Conservation (phyloP, 2,113 vertebrate genomes). For the Sander lucioperca region DNA sequence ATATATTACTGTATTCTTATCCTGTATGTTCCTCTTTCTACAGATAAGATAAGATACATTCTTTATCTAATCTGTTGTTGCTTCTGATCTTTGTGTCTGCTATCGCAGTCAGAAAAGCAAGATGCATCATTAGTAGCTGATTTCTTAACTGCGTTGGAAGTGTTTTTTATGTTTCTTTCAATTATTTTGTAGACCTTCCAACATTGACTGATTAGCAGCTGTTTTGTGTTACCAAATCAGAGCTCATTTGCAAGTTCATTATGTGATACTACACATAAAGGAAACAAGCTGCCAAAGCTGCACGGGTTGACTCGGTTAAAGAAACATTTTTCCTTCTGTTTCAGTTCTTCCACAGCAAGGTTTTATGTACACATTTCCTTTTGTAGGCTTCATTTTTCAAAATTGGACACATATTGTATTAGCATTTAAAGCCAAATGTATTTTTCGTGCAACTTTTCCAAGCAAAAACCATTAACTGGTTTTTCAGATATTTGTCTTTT, state of each 20-base stretch:
- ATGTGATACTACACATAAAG: conserved; percentile 52
- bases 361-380: neutral
- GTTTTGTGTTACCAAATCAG: conserved; percentile 39
- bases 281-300: conserved; percentile 22
- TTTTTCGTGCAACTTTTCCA: neutral
- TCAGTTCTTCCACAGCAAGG: neutral
- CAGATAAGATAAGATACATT: too few species aligned
- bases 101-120: neutral
- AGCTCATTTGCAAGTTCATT: conserved; percentile 38
- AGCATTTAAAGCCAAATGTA: neutral
- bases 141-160: conserved; percentile 19
- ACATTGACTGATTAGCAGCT: conserved; percentile 54
- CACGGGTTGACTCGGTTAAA: conserved; percentile 43
- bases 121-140: conserved; percentile 26
- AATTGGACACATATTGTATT: neutral
- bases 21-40: too few species aligned
- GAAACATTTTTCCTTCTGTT: conserved; percentile 25
- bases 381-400: neutral
- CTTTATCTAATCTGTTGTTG: too few species aligned
- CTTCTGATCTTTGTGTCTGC: too few species aligned
- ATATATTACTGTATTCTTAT: too few species aligned
- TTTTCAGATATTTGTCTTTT: neutral
- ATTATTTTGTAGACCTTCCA: conserved; percentile 33
- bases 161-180: conserved; percentile 36
- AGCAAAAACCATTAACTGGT: neutral